Conservation (phyloP, 2,888 invertebrate species). For the Pseudoips prasinana region DNA sequence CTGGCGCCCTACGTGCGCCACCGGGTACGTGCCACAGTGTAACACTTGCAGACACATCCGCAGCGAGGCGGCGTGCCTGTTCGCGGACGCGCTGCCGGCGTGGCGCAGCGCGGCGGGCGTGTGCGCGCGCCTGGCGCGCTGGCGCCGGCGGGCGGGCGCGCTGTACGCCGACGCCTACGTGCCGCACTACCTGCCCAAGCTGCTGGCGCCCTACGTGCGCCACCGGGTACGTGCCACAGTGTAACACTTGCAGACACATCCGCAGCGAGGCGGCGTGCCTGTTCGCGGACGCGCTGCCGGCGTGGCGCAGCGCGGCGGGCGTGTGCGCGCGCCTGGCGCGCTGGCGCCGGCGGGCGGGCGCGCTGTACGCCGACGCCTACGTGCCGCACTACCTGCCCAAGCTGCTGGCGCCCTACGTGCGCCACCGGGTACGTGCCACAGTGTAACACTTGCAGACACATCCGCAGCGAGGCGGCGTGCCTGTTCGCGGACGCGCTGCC, state of each 20-base stretch:
- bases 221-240: conserved; percentile 70
- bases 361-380: conserved; percentile 94
- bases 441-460: conserved; percentile 7
- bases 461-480: conserved; percentile 61
- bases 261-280: conserved; percentile 74
- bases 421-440: conserved; percentile 83
- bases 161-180: conserved; percentile 96
- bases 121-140: conserved; percentile 89
- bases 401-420: conserved; percentile 89
- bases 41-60: conserved; percentile 31
- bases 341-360: conserved; percentile 90
- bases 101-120: conserved; percentile 91
- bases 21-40: conserved; percentile 73
- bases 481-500: conserved; percentile 95
- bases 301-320: conserved; percentile 88
- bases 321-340: conserved; percentile 90
- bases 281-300: conserved; percentile 96
- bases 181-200: conserved; percentile 93
- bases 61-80: conserved; percentile 80
- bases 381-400: conserved; percentile 95
- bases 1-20: conserved; percentile 89
- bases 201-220: conserved; percentile 89
- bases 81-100: conserved; percentile 95
- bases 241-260: conserved; percentile 53
- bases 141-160: conserved; percentile 89